Evolutionary conservation across 1,140 invertebrate genomes (phyloP).

Genomic region (Hyles euphorbiae): DNA sequence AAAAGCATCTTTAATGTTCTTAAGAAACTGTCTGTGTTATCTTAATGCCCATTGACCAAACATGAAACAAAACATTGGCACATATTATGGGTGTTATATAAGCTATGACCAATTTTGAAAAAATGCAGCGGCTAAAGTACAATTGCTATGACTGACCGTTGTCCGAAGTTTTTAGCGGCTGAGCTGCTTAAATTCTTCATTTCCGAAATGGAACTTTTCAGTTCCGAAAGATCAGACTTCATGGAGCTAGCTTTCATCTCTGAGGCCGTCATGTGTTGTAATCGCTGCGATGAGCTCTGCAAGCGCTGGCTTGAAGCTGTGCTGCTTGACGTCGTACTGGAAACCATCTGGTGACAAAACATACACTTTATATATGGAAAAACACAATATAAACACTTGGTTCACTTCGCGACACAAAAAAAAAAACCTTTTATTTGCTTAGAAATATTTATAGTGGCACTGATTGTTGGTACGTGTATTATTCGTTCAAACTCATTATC

Average conservation of each 20-base stretch:
- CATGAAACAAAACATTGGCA: constrained; percentile 25
- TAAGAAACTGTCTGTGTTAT: constrained; percentile 38
- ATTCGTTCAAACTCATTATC: constrained; percentile 55
- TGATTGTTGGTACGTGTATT: constrained; percentile 3
- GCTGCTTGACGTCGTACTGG: constrained; percentile 77
- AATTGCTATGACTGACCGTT: constrained; percentile 56
- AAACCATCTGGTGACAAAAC: constrained; percentile 64
- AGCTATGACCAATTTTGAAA: neutral
- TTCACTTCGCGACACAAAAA: neutral
- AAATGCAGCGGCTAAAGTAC: neutral
- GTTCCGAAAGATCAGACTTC: constrained; percentile 84
- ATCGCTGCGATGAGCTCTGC: constrained; percentile 70
- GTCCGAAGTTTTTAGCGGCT: constrained; percentile 72
- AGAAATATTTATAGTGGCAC: too few relatives aligned
- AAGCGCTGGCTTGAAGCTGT: constrained; percentile 76
- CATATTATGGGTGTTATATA: constrained; percentile 25
- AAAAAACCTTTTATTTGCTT: too few relatives aligned
- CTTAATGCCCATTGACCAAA: constrained; percentile 49
- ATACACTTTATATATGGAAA: too few relatives aligned
- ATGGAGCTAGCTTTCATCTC: constrained; percentile 82
- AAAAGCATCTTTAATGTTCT: constrained; percentile 29
- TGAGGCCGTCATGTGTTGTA: constrained; percentile 67
- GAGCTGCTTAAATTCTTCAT: constrained; percentile 80
- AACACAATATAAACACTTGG: neutral
- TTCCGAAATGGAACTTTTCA: constrained; percentile 86